phyloP scores from a whole-genome alignment of 2,888 invertebrate species.

The Rotaria magnacalcarata region DNA sequence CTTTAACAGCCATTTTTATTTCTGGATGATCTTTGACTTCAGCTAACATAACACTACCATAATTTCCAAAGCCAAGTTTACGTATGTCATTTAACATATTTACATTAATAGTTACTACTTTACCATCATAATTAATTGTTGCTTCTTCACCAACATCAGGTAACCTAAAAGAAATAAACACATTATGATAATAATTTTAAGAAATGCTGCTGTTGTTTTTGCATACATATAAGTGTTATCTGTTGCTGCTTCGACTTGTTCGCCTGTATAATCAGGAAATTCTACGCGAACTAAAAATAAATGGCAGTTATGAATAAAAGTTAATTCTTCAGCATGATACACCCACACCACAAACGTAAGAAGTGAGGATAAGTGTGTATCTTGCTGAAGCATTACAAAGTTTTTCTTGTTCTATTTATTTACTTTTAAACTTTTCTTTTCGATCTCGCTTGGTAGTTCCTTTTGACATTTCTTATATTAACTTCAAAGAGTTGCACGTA shows the following conservation, averaged over 20 bases:
- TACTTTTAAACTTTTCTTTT: not conserved
- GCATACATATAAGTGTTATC: not conserved
- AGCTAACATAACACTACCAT: conserved; percentile 24
- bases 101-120: conserved; percentile 18
- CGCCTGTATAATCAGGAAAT: not conserved
- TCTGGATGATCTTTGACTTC: conserved; percentile 1
- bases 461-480: not conserved
- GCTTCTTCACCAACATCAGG: conserved; percentile 14
- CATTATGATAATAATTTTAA: not conserved
- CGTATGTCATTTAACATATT: not conserved
- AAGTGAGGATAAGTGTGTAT: too few species aligned
- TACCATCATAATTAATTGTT: not conserved
- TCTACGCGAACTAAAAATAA: not conserved
- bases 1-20: conserved; percentile 30
- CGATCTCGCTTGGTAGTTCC: not conserved
- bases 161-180: not conserved
- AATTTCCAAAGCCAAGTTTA: conserved; percentile 5
- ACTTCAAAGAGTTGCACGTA: too few species aligned
- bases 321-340: not conserved
- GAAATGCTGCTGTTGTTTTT: not conserved
- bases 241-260: not conserved
- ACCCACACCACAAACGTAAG: too few species aligned
- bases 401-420: not conserved
- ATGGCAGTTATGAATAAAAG: too few species aligned
- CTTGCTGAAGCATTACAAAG: not conserved